Percentiles rank a stretch among this genome's conserved stretches.
These are phyloP conservation scores for Spongilla lacustris DNA, from an alignment of 37 sponge, comb jelly and placozoan species.

Conservation along the genomic window DNA sequence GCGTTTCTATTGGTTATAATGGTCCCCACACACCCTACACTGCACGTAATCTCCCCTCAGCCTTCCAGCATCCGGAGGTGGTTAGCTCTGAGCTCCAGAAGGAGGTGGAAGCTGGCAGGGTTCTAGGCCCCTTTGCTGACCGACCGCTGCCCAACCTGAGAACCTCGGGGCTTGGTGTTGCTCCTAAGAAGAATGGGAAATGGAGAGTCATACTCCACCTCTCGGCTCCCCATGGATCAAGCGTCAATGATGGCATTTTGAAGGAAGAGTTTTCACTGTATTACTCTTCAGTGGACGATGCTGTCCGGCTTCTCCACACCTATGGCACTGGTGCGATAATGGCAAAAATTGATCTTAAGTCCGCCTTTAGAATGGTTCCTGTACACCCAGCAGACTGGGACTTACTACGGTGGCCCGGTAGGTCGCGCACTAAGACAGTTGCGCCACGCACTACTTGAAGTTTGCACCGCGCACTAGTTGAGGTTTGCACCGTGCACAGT, in stretches of 20 bases:
- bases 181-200: constrained; percentile 4
- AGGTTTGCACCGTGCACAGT: too few species aligned
- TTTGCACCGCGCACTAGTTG: too few species aligned
- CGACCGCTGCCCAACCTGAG: not conserved
- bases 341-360: constrained; percentile 48
- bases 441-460: too few species aligned
- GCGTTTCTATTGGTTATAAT: constrained; percentile 20
- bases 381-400: constrained; percentile 42
- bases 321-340: constrained; percentile 29
- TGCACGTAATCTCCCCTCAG: constrained; percentile 8
- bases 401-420: too few species aligned
- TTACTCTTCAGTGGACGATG: not conserved
- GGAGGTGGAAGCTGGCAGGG: not conserved
- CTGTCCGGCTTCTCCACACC: not conserved
- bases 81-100: not conserved
- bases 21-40: constrained; percentile 4
- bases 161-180: constrained; percentile 9
- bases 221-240: not conserved
- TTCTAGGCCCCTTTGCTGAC: not conserved
- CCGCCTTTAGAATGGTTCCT: constrained; percentile 38
- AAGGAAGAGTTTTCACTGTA: constrained; percentile 7
- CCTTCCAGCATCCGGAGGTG: constrained; percentile 7
- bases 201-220: constrained; percentile 21
- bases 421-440: too few species aligned
- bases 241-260: not conserved